Percentiles rank a stretch among this genome's conserved stretches.
phyloP scores from a whole-genome alignment of 2,113 vertebrate species.

The Planiliza haematocheilus region DNA sequence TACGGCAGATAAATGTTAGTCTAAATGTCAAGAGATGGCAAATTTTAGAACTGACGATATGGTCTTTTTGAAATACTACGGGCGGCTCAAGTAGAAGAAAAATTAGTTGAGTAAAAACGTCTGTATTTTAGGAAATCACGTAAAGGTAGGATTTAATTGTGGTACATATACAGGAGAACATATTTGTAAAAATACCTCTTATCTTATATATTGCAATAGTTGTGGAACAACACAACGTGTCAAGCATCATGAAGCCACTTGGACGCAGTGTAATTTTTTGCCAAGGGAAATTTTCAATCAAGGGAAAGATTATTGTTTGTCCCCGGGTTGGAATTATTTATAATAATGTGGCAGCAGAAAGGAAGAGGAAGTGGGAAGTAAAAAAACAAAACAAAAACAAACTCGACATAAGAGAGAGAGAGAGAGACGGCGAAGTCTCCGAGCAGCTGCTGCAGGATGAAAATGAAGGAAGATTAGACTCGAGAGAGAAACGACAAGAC shows the following conservation, averaged over 20 bases:
- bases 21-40: neutral
- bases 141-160: too few species aligned
- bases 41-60: neutral
- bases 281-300: too few species aligned
- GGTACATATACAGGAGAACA: too few species aligned
- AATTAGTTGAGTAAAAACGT: too few species aligned
- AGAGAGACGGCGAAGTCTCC: slow-evolving; percentile 27
- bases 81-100: too few species aligned
- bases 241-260: slow-evolving; percentile 21
- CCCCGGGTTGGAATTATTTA: slow-evolving; percentile 43
- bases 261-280: slow-evolving; percentile 19
- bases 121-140: too few species aligned
- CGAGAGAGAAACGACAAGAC: slow-evolving; percentile 44
- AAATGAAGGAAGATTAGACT: slow-evolving; percentile 46
- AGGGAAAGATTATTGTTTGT: slow-evolving; percentile 38
- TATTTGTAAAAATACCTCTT: too few species aligned
- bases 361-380: slow-evolving; percentile 17
- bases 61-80: too few species aligned
- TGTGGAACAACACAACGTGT: too few species aligned
- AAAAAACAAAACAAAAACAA: slow-evolving; percentile 16
- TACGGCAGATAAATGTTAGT: neutral
- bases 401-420: slow-evolving; percentile 11
- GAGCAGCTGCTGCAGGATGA: slow-evolving; percentile 44
- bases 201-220: too few species aligned
- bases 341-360: slow-evolving; percentile 19